Conservation (phyloP, 1,140 invertebrate genomes). For the Eurosta solidaginis region DNA sequence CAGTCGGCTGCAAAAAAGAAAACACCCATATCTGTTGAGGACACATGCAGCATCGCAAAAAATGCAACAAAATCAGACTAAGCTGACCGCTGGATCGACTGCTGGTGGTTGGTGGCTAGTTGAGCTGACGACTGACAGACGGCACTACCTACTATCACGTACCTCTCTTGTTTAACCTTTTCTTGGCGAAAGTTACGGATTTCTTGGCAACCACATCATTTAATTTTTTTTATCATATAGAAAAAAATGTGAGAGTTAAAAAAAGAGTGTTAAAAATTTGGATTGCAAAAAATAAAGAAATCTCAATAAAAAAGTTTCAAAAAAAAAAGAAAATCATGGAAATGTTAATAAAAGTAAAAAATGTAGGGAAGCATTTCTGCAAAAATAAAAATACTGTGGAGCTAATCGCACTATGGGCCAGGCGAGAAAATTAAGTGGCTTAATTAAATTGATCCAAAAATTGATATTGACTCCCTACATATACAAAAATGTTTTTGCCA, state of each 20-base stretch:
- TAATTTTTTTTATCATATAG: background rate
- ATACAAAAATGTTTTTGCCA: too few relatives aligned
- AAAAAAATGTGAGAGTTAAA: background rate
- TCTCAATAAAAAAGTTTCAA: too few relatives aligned
- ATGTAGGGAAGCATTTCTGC: too few relatives aligned
- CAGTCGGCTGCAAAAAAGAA: background rate
- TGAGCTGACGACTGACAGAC: too few relatives aligned
- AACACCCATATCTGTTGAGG: background rate
- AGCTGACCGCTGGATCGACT: background rate
- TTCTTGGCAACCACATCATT: constrained; percentile 5
- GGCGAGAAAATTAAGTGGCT: too few relatives aligned
- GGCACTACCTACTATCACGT: constrained; percentile 45
- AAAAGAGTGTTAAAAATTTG: background rate
- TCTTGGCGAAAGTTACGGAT: constrained; percentile 34
- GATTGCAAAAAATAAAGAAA: too few relatives aligned
- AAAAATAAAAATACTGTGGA: too few relatives aligned
- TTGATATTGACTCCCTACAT: too few relatives aligned
- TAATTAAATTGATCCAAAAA: too few relatives aligned
- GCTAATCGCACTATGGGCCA: too few relatives aligned
- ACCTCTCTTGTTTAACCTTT: constrained; percentile 32
- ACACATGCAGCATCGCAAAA: background rate
- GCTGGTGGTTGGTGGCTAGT: background rate
- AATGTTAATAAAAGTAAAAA: too few relatives aligned
- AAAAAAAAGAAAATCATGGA: too few relatives aligned
- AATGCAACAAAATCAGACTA: background rate